These are phyloP conservation scores for Chrysemys picta DNA, from an alignment of 2,113 vertebrate genomes.

Conservation along the genomic window DNA sequence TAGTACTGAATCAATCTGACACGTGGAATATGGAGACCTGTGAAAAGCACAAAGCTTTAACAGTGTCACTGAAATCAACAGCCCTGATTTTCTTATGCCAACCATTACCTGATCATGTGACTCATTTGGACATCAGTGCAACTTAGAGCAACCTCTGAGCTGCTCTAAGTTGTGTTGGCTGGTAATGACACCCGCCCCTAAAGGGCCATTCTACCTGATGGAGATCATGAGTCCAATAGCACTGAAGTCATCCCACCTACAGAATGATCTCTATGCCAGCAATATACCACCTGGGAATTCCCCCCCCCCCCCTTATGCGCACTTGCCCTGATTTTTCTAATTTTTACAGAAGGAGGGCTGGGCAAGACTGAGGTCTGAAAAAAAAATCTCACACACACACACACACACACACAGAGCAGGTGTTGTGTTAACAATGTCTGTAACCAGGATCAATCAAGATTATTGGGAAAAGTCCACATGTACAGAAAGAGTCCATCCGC, in stretches of 20 bases:
- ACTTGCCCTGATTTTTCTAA: neutral
- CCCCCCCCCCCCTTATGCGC: neutral
- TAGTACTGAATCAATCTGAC: neutral
- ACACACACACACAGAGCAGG: accelerated
- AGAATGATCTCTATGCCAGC: neutral
- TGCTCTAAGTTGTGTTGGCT: neutral
- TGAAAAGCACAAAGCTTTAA: neutral
- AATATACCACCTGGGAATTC: accelerated
- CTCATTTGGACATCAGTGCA: neutral
- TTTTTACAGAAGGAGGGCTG: neutral
- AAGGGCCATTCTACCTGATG: neutral
- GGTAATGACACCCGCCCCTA: neutral
- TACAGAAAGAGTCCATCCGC: neutral
- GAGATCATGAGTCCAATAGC: neutral
- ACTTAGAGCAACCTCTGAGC: neutral
- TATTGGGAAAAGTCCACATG: neutral
- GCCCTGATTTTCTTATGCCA: neutral
- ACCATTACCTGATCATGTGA: neutral
- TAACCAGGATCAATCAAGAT: neutral
- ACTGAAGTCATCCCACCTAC: neutral
- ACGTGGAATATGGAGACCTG: neutral
- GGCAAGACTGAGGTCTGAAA: neutral
- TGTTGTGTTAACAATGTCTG: neutral
- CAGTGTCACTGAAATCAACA: neutral
- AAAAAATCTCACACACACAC: accelerated